Conservation (phyloP, 1,140 invertebrate genomes). For the Plodia interpunctella region DNA sequence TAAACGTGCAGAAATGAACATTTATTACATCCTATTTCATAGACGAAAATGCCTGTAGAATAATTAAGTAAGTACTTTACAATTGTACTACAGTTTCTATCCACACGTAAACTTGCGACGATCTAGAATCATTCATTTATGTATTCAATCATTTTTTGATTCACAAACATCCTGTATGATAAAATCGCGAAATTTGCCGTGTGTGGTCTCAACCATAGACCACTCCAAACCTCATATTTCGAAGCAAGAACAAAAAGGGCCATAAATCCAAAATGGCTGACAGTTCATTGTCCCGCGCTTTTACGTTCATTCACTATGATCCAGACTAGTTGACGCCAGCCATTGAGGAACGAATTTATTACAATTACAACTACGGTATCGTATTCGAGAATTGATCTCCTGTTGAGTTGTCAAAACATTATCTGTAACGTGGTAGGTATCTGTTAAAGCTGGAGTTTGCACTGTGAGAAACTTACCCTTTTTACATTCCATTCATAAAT, state of each 20-base stretch:
- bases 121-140: too few species aligned
- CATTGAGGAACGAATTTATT: conserved; percentile 6
- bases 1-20: too few species aligned
- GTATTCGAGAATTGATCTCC: background rate
- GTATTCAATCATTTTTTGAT: too few species aligned
- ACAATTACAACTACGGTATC: background rate
- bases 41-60: too few species aligned
- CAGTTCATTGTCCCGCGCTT: conserved; percentile 27
- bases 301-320: conserved; percentile 27
- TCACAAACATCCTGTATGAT: background rate
- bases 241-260: conserved; percentile 39
- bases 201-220: conserved; percentile 36
- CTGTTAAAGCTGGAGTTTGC: background rate
- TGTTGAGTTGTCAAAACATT: background rate
- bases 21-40: too few species aligned
- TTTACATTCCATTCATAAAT: background rate
- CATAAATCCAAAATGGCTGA: conserved; percentile 46
- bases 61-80: too few species aligned
- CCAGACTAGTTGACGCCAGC: conserved; percentile 32
- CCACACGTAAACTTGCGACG: too few species aligned
- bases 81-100: too few species aligned
- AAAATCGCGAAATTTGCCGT: conserved; percentile 7
- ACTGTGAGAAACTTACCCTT: background rate
- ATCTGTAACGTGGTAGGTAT: conserved; percentile 3
- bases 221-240: conserved; percentile 24